These are phyloP conservation scores for Drosophila meridiana DNA, from an alignment of 2,888 invertebrate species.

Conservation along the genomic window DNA sequence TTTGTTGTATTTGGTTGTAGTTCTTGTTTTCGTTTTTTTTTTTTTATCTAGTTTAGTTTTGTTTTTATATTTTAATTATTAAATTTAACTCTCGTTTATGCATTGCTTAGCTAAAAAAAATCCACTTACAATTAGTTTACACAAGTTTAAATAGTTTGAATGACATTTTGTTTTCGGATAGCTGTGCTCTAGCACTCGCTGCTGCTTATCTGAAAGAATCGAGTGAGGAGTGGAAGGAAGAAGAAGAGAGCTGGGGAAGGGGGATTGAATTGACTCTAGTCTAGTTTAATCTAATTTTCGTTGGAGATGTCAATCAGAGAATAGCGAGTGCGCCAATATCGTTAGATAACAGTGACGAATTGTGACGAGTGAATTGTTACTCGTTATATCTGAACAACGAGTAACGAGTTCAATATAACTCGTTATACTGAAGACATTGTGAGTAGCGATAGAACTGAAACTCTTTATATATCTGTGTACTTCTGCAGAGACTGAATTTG, in stretches of 20 bases:
- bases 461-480: conserved; percentile 7
- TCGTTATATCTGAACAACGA: background rate
- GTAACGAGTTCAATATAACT: background rate
- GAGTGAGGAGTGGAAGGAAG: background rate
- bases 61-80: conserved; percentile 51
- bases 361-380: background rate
- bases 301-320: background rate
- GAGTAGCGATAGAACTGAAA: conserved; percentile 2
- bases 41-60: conserved; percentile 39
- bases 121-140: conserved; percentile 76
- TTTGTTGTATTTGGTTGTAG: conserved; percentile 31
- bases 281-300: background rate
- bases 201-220: background rate
- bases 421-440: background rate
- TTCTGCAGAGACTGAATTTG: background rate
- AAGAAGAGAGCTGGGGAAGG: fast-evolving
- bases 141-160: conserved; percentile 68
- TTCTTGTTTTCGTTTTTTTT: conserved; percentile 47
- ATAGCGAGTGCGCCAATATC: background rate
- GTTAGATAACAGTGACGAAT: background rate
- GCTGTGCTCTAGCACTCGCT: conserved; percentile 3
- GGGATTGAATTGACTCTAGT: too few species aligned
- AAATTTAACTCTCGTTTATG: conserved; percentile 70
- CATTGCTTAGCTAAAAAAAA: conserved; percentile 79
- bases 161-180: conserved; percentile 30